Evolutionary conservation across 1,140 invertebrate species (phyloP).

Genomic region (Drosophila seguyi): DNA sequence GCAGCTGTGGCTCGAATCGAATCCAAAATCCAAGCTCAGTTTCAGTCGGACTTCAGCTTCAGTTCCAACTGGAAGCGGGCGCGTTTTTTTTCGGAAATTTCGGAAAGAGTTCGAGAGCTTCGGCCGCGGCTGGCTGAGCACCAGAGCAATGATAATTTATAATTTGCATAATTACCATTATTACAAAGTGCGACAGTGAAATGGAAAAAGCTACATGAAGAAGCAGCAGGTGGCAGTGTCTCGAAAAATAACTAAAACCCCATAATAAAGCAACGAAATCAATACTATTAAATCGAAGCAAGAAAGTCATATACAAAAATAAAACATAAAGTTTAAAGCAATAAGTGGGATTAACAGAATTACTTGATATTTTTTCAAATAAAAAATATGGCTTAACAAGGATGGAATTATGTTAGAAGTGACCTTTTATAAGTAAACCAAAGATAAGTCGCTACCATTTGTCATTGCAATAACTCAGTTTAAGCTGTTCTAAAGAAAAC

Average conservation of each 20-base stretch:
- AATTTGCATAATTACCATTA: constrained; percentile 80
- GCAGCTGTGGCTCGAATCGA: constrained; percentile 29
- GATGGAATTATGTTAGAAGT: not conserved
- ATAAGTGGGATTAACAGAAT: not conserved
- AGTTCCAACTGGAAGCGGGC: constrained; percentile 58
- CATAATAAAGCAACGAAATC: not conserved
- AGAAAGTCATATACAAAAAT: not conserved
- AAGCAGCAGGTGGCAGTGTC: not conserved
- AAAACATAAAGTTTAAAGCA: not conserved
- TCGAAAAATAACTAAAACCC: constrained; percentile 12
- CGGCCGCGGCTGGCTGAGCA: constrained; percentile 64
- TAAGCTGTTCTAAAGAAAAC: not conserved
- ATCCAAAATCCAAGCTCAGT: constrained; percentile 55
- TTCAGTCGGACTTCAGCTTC: constrained; percentile 48
- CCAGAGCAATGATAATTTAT: constrained; percentile 73
- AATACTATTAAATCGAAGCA: not conserved
- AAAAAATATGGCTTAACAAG: not conserved
- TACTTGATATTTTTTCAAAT: too few species aligned
- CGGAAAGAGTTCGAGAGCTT: constrained; percentile 14
- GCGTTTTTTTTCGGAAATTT: constrained; percentile 21
- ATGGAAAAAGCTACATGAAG: constrained; percentile 20
- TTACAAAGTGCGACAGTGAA: constrained; percentile 69
- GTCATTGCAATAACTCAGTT: not conserved
- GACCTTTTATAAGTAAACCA: not conserved
- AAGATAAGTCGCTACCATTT: not conserved